A percentile compares a stretch with the other conserved stretches of the same genome.
Conservation (phyloP, 2,797 vertebrate species). For the Neoniphon sammara region DNA sequence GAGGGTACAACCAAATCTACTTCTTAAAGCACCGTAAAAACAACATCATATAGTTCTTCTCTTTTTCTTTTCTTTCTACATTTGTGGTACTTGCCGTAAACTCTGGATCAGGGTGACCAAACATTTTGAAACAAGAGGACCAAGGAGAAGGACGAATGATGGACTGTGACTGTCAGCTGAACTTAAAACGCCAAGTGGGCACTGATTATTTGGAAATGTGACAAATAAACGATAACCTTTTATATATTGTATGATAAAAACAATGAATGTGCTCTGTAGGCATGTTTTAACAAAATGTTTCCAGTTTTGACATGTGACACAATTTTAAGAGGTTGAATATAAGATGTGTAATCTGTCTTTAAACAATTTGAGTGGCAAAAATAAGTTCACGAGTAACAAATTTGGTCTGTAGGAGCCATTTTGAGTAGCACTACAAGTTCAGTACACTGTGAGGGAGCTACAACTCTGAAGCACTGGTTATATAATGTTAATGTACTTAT, state of each 20-base stretch:
- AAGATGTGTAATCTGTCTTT: neutral
- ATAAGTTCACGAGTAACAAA: no score
- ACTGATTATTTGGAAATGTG: neutral
- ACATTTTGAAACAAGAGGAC: neutral
- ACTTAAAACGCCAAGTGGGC: no score
- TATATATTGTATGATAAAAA: neutral
- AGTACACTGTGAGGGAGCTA: slow-evolving; percentile 2
- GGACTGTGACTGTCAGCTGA: no score
- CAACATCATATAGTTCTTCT: neutral
- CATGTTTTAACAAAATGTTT: slow-evolving; percentile 14
- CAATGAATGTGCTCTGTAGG: no score
- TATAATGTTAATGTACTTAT: neutral
- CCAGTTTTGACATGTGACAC: slow-evolving; percentile 7
- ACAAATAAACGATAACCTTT: slow-evolving; percentile 16
- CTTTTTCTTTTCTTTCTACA: neutral
- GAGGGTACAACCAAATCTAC: slow-evolving; percentile 70
- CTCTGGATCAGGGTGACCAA: neutral
- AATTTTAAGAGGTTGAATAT: slow-evolving; percentile 10
- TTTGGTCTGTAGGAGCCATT: no score
- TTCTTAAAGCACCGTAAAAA: neutral
- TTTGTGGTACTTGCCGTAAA: neutral
- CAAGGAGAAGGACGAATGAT: neutral
- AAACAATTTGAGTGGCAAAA: no score
- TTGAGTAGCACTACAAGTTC: slow-evolving; percentile 8
- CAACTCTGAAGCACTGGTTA: neutral